Evolutionary conservation across 1,140 invertebrate species (phyloP).

Genomic region (Melitaea cinxia): DNA sequence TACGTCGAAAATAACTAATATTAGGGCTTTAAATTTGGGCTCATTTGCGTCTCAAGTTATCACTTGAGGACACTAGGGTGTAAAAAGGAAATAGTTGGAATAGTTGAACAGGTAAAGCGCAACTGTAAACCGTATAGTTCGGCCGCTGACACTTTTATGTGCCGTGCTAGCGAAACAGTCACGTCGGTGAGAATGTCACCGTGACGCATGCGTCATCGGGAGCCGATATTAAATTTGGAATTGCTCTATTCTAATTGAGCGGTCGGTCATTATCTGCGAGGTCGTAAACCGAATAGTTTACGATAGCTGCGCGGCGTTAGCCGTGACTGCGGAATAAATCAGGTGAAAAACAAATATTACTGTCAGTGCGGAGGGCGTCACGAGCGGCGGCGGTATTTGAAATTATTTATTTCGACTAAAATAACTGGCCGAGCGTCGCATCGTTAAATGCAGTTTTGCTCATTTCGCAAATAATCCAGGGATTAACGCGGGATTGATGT

Average conservation of each 20-base stretch:
- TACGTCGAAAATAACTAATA: not conserved
- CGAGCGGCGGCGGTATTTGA: conserved; percentile 60
- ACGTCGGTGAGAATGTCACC: not conserved
- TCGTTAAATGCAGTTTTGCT: conserved; percentile 70
- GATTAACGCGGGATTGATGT: conserved; percentile 68
- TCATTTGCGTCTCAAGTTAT: not conserved
- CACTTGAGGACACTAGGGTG: not conserved
- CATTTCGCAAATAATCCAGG: conserved; percentile 66
- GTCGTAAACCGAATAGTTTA: conserved; percentile 61
- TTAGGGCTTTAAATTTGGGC: not conserved
- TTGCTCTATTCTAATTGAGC: conserved; percentile 56
- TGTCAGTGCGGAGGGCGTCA: conserved; percentile 54
- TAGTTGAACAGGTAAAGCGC: not conserved
- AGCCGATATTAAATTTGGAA: conserved; percentile 33
- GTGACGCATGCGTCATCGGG: conserved; percentile 11
- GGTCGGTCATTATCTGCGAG: conserved; percentile 51
- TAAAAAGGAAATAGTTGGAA: not conserved
- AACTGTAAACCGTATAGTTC: not conserved
- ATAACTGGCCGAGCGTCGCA: conserved; percentile 59
- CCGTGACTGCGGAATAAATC: conserved; percentile 56
- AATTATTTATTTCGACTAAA: conserved; percentile 66
- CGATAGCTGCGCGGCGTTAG: conserved; percentile 41
- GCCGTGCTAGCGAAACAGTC: not conserved
- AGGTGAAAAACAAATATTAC: conserved; percentile 63
- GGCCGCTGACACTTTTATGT: not conserved